A percentile compares a stretch with the other conserved stretches of the same genome.
Conservation (phyloP, 2,888 invertebrate species). For the Schizotus pectinicornis region DNA sequence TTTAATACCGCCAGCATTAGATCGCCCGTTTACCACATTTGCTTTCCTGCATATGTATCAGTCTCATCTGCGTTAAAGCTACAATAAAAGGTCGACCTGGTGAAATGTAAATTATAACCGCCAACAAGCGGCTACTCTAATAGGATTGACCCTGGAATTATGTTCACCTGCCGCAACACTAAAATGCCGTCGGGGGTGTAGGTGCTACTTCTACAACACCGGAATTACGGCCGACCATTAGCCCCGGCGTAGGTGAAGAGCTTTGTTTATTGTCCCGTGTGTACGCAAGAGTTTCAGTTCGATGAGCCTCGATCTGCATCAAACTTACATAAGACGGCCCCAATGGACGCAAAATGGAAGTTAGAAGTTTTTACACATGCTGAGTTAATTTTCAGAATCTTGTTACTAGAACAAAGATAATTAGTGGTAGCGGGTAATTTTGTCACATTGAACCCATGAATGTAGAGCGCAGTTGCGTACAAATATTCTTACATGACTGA, state of each 20-base stretch:
- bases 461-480: too few species aligned
- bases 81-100: conserved; percentile 1
- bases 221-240: conserved; percentile 33
- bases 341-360: too few species aligned
- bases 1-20: conserved; percentile 2
- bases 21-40: background rate
- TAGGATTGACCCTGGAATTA: conserved; percentile 19
- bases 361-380: too few species aligned
- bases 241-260: conserved; percentile 20
- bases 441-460: too few species aligned
- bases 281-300: conserved; percentile 18
- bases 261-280: conserved; percentile 22
- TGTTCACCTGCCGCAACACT: conserved; percentile 12
- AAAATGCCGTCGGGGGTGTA: conserved; percentile 5
- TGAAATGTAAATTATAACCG: conserved; percentile 19
- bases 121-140: conserved; percentile 17
- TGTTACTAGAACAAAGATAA: too few species aligned
- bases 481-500: too few species aligned
- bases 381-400: too few species aligned
- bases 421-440: too few species aligned
- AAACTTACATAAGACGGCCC: too few species aligned
- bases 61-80: background rate
- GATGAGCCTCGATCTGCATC: background rate
- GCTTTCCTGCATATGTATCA: conserved; percentile 5
- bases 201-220: conserved; percentile 20